Evolutionary conservation across 2,113 vertebrate genomes (phyloP).

Genomic region (Sinocyclocheilus anshuiensis): DNA sequence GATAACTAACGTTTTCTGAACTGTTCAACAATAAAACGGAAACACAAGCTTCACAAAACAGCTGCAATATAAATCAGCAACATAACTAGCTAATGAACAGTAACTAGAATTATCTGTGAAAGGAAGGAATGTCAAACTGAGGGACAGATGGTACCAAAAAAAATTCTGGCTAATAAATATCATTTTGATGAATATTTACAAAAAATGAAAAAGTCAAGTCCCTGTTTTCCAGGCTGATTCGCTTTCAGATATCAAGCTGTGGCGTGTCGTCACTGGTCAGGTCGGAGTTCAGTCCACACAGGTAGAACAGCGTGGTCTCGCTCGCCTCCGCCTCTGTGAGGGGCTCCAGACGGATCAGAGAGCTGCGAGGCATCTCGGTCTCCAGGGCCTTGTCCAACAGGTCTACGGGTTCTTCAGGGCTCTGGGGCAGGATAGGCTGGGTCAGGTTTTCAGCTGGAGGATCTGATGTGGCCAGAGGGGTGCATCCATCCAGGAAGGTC

Average conservation of each 20-base stretch:
- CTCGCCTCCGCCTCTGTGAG: slow-evolving; percentile 91
- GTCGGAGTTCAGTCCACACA: slow-evolving; percentile 85
- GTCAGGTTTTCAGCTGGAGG: slow-evolving; percentile 25
- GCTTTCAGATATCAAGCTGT: slow-evolving; percentile 76
- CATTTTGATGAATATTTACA: slow-evolving; percentile 82
- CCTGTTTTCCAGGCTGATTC: not conserved
- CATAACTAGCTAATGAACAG: slow-evolving; percentile 12
- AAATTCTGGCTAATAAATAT: slow-evolving; percentile 76
- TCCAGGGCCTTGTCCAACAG: slow-evolving; percentile 79
- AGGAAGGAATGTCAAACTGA: slow-evolving; percentile 43
- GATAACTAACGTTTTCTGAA: not conserved
- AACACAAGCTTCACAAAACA: slow-evolving; percentile 1
- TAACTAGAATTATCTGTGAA: slow-evolving; percentile 12
- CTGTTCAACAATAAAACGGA: slow-evolving; percentile 6
- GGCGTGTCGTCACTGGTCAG: slow-evolving; percentile 76
- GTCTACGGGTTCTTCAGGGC: slow-evolving; percentile 73
- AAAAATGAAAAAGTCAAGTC: not conserved
- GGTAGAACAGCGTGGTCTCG: slow-evolving; percentile 89
- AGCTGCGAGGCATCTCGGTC: slow-evolving; percentile 75
- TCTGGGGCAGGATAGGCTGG: slow-evolving; percentile 21
- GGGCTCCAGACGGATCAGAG: slow-evolving; percentile 89
- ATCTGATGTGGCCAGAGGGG: slow-evolving; percentile 58
- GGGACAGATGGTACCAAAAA: slow-evolving; percentile 53
- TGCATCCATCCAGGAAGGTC: slow-evolving; percentile 87
- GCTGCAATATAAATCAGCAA: slow-evolving; percentile 33